Conservation (phyloP, 2,113 vertebrate genomes). For the Corythornis madagascariensis region DNA sequence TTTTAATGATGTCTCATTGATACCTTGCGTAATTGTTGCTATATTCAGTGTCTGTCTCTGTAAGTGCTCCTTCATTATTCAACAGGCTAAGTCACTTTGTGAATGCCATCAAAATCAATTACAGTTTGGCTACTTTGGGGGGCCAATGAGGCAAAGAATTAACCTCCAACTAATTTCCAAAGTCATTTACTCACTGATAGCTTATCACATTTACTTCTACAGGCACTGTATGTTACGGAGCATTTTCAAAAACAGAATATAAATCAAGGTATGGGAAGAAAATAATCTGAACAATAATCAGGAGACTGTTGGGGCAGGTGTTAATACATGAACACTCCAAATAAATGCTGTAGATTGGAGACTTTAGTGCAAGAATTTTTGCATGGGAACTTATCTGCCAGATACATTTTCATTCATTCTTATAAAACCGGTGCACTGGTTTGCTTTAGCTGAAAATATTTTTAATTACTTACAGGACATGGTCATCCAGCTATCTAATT, state of each 20-base stretch:
- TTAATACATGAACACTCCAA: neutral
- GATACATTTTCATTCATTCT: neutral
- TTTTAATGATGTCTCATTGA: slow-evolving; percentile 65
- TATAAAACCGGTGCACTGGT: neutral
- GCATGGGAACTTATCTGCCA: neutral
- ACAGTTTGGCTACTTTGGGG: slow-evolving; percentile 71
- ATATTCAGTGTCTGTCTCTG: slow-evolving; percentile 31
- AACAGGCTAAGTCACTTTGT: slow-evolving; percentile 61
- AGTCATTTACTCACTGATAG: slow-evolving; percentile 73
- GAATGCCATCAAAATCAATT: slow-evolving; percentile 78
- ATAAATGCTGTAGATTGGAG: neutral
- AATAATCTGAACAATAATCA: slow-evolving; percentile 3
- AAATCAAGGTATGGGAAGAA: neutral
- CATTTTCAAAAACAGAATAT: slow-evolving; percentile 51
- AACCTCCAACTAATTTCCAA: slow-evolving; percentile 81
- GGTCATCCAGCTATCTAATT: slow-evolving; percentile 16
- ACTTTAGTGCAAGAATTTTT: neutral
- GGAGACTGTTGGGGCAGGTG: neutral
- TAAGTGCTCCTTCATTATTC: slow-evolving; percentile 66
- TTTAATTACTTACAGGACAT: slow-evolving; percentile 28
- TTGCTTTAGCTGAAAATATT: slow-evolving; percentile 30
- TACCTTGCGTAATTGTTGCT: slow-evolving; percentile 62
- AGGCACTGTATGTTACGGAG: slow-evolving; percentile 2
- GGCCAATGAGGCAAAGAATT: slow-evolving; percentile 81
- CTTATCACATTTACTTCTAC: slow-evolving; percentile 54